A percentile compares a stretch with the other conserved stretches of the same genome.
These are phyloP conservation scores for Balanococcus diminutus DNA, from an alignment of 2,888 invertebrate species.

Conservation along the genomic window DNA sequence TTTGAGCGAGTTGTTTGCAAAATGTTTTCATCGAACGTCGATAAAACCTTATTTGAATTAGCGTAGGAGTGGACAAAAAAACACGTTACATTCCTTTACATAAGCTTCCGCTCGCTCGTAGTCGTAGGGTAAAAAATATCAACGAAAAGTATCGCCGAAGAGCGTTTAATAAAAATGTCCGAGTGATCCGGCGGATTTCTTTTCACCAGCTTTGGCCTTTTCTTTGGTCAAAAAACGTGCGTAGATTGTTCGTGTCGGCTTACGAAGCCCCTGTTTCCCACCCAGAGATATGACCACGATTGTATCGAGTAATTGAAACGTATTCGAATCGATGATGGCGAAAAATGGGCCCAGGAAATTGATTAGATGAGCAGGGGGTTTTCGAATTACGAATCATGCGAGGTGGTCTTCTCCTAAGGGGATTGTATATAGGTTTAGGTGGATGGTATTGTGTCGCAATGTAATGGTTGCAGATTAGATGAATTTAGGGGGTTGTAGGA, in stretches of 20 bases:
- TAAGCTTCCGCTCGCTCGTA: neutral
- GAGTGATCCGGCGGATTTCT: neutral
- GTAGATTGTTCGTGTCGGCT: neutral
- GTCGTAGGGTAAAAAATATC: neutral
- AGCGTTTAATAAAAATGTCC: neutral
- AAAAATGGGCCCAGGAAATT: neutral
- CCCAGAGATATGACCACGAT: neutral
- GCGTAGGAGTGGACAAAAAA: neutral
- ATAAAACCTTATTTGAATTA: neutral
- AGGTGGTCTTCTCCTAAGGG: no score
- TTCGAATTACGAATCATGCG: no score
- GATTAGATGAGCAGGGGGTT: neutral
- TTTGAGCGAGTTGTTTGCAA: neutral
- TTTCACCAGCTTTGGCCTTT: neutral
- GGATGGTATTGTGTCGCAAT: no score
- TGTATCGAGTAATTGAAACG: neutral
- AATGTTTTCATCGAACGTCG: neutral
- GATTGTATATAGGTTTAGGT: no score
- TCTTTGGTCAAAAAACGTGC: neutral
- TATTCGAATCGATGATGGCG: neutral
- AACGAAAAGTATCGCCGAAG: neutral
- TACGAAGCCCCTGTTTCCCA: neutral
- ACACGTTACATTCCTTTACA: neutral
- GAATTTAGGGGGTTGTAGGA: no score
- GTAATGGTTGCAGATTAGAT: no score